Evolutionary conservation across 1,140 invertebrate genomes (phyloP), one percentile per base, ranked within the genome.

Genomic region (Drosophila pandora): DNA sequence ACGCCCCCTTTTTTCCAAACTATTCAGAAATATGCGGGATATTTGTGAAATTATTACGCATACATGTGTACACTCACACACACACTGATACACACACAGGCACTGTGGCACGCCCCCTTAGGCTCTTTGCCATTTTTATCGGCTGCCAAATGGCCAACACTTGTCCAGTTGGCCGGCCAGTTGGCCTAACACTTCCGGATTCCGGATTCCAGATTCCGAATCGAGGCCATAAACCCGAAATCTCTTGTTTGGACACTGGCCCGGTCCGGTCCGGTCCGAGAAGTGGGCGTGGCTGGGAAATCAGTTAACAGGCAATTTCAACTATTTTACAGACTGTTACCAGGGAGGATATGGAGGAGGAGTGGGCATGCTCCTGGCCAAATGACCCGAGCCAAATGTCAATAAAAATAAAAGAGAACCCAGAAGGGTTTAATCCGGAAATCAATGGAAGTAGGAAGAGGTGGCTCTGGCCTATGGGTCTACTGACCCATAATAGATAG

Each of bases 221-320:
- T 39, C 57, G 60, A 49, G 57, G 54, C 54, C 67, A 85, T 84
- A 87, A 85, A 78, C 54, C 54, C 47, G 61, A 55, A 59, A 49
- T 71, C 53, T 65, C 78, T 70, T 76, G 64, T 79, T 59, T 65
- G 75, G 17, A 17, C 45, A 60, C 70, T 64, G 71, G 72, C 53
- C 53, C 43, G 0, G 39, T 4, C 25, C 25, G 25, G 25, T 6
- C 25, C 25, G 1, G 7, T 6, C 39, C 23, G 47, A 45, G 28
- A 49, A 12, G 30, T 17, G 39, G 56, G 25, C 12, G 55, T 57
- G 34, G 32, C 50, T 39, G 32, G 58, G 30, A 78, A 85, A 87
- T 87, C 82, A 82, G 83, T 85, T 85, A 85, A 87, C 78, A 85
- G 82, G 47, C 82, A 85, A 82, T 87, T 85, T 85, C 57, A 85